A percentile compares a stretch with the other conserved stretches of the same genome.
Evolutionary conservation across 2,113 vertebrate genomes (phyloP).

Genomic region (Corythaixoides concolor): DNA sequence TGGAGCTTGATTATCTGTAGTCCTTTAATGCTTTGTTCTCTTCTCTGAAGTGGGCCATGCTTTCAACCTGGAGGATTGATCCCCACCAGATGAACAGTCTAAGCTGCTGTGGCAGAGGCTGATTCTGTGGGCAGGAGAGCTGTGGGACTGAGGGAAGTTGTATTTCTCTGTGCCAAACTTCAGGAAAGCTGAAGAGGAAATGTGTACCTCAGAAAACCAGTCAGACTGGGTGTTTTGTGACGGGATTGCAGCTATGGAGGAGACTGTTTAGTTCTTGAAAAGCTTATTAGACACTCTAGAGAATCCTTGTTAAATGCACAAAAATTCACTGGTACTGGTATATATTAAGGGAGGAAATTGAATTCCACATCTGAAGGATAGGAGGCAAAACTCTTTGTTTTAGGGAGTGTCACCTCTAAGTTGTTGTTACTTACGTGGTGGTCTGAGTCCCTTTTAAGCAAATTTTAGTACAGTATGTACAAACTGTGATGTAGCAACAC

Average conservation of each 20-base stretch:
- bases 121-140: background rate
- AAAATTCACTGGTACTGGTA: background rate
- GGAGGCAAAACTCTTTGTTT: background rate
- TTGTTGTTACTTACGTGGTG: background rate
- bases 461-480: background rate
- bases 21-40: slow-evolving; percentile 6
- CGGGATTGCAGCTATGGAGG: background rate
- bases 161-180: background rate
- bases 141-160: background rate
- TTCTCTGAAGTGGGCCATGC: background rate
- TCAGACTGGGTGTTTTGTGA: background rate
- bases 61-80: background rate
- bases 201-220: background rate
- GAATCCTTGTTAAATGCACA: background rate
- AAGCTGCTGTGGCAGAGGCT: background rate
- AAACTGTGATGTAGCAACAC: background rate
- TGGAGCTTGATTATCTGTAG: background rate
- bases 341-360: background rate
- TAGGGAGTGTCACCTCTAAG: background rate
- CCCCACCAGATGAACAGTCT: background rate
- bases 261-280: background rate
- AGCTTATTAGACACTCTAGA: background rate
- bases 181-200: background rate
- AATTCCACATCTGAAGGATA: background rate
- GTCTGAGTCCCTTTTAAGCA: background rate